These are phyloP conservation scores for Enteromius fasciolatus DNA, from an alignment of 2,797 vertebrate species.

Conservation along the genomic window DNA sequence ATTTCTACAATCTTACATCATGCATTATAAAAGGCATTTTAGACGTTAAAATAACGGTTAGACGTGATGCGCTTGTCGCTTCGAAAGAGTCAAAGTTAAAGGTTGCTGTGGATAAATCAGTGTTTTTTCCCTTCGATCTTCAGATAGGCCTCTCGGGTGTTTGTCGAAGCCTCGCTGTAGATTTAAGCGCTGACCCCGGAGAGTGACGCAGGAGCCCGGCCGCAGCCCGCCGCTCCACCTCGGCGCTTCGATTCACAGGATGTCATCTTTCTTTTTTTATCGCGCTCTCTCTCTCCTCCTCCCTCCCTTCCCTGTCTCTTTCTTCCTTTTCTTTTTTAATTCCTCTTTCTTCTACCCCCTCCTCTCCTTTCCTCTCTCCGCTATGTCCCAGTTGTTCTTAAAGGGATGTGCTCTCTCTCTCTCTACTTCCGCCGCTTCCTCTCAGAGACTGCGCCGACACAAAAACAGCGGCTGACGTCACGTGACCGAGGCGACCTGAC, in stretches of 20 bases:
- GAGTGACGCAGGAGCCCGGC: slow-evolving; percentile 77
- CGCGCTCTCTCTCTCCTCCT: slow-evolving; percentile 65
- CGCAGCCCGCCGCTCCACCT: slow-evolving; percentile 80
- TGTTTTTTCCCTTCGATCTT: slow-evolving; percentile 66
- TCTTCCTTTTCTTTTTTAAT: slow-evolving; percentile 85
- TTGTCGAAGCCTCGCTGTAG: slow-evolving; percentile 82
- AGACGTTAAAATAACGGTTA: slow-evolving; percentile 59
- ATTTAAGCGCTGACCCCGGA: slow-evolving; percentile 78
- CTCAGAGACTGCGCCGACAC: slow-evolving; percentile 67
- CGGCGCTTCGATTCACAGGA: slow-evolving; percentile 80
- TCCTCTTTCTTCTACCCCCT: slow-evolving; percentile 84
- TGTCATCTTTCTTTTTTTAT: slow-evolving; percentile 87
- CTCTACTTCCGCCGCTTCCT: slow-evolving; percentile 69
- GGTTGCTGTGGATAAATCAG: slow-evolving; percentile 73
- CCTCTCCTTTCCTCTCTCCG: slow-evolving; percentile 80
- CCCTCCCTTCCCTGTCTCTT: slow-evolving; percentile 76
- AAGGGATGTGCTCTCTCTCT: slow-evolving; percentile 71
- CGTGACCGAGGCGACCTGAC: not conserved
- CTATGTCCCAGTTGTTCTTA: slow-evolving; percentile 83
- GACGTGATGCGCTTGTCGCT: slow-evolving; percentile 64
- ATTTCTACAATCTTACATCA: slow-evolving; percentile 57
- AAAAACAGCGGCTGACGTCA: slow-evolving; percentile 57
- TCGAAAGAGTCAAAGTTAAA: slow-evolving; percentile 69
- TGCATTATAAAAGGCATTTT: slow-evolving; percentile 46
- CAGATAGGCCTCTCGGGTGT: slow-evolving; percentile 80